Conservation (phyloP, 1,140 invertebrate genomes). For the Dendrolimus punctatus region DNA sequence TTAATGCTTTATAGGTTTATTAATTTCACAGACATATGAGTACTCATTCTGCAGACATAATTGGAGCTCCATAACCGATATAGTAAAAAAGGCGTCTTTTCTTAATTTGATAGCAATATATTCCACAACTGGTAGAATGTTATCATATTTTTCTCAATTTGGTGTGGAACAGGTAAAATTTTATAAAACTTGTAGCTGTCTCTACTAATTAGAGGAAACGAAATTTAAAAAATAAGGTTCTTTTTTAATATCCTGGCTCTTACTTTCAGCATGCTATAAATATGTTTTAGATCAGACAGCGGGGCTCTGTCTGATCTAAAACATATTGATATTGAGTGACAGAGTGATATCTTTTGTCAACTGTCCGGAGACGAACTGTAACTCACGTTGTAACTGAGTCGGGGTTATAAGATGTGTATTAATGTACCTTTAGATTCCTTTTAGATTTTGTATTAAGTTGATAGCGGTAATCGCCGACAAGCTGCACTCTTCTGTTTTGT, state of each 20-base stretch:
- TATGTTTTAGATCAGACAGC: not conserved
- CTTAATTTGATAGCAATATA: too few relatives aligned
- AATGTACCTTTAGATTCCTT: slow-evolving; percentile 7
- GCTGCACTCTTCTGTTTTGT: not conserved
- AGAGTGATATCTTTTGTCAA: slow-evolving; percentile 2
- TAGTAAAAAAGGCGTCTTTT: too few relatives aligned
- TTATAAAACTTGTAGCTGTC: too few relatives aligned
- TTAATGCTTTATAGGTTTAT: not conserved
- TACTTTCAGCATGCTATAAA: not conserved
- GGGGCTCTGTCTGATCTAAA: too few relatives aligned
- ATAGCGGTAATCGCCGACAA: not conserved
- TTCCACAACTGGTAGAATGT: too few relatives aligned
- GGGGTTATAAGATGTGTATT: slow-evolving; percentile 9
- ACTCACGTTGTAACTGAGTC: not conserved
- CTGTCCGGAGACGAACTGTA: not conserved
- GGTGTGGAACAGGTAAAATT: too few relatives aligned
- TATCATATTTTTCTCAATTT: too few relatives aligned
- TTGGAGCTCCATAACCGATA: too few relatives aligned
- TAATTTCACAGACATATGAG: not conserved
- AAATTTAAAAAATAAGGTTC: slow-evolving; percentile 9
- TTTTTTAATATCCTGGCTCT: slow-evolving; percentile 7
- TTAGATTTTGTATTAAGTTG: slow-evolving; percentile 3
- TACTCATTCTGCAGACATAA: too few relatives aligned
- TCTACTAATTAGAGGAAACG: too few relatives aligned
- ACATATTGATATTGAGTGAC: not conserved